Conservation (phyloP, 2,888 invertebrate species). For the Nebria brevicollis region DNA sequence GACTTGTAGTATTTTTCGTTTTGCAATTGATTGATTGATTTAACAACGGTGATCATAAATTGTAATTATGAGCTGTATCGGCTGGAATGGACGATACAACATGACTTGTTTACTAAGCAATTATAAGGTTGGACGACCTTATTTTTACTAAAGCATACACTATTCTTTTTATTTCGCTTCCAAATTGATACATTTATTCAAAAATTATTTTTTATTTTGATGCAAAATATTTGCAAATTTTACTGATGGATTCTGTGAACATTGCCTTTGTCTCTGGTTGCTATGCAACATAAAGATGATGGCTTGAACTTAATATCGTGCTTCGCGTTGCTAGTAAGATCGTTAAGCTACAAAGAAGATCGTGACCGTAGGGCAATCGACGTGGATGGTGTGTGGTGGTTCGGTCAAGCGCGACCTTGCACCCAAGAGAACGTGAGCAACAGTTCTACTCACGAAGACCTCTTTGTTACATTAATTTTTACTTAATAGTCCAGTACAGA, state of each 20-base stretch:
- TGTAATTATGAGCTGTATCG: background rate
- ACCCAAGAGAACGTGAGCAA: background rate
- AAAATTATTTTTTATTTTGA: no score
- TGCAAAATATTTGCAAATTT: no score
- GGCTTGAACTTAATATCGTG: background rate
- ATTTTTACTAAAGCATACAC: no score
- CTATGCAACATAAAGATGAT: background rate
- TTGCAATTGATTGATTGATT: background rate
- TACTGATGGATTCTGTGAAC: background rate
- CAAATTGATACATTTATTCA: no score
- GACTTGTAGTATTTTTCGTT: background rate
- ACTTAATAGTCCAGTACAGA: background rate
- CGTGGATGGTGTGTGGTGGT: background rate
- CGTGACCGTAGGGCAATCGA: background rate
- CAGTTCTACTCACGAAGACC: background rate
- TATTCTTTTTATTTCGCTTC: no score
- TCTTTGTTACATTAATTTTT: background rate
- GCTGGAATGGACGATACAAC: no score
- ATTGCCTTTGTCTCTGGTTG: background rate
- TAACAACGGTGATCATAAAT: background rate
- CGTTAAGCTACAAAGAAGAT: conserved; percentile 1
- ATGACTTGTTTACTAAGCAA: no score
- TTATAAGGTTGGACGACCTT: no score
- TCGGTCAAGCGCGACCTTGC: background rate
- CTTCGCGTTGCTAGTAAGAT: background rate